Percentiles rank a stretch among this genome's conserved stretches.
Evolutionary conservation across 37 sponge, comb jelly and placozoan species (phyloP).

Genomic region (Bolinopsis microptera): DNA sequence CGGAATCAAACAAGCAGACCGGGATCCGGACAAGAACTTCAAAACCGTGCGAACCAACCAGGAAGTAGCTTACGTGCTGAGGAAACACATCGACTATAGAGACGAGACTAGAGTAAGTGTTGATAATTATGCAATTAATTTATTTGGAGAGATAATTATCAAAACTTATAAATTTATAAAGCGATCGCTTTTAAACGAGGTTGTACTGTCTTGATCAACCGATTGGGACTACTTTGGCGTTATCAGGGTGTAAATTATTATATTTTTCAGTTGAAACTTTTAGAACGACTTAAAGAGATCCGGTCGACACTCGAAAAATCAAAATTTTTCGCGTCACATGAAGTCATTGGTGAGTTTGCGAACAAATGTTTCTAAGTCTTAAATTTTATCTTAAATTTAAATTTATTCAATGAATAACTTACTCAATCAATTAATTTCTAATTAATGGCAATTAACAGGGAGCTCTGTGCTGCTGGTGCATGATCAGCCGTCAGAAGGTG

Average conservation of each 20-base stretch:
- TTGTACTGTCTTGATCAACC: too few relatives aligned
- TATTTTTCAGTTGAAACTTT: slow-evolving; percentile 70
- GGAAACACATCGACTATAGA: slow-evolving; percentile 70
- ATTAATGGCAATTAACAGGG: too few relatives aligned
- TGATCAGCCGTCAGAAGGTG: slow-evolving; percentile 67
- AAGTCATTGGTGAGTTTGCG: slow-evolving; percentile 71
- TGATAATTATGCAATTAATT: neutral
- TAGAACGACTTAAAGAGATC: slow-evolving; percentile 73
- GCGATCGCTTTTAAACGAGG: too few relatives aligned
- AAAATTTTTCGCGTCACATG: slow-evolving; percentile 81
- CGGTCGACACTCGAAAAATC: slow-evolving; percentile 71
- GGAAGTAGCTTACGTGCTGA: slow-evolving; percentile 70
- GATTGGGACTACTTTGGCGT: too few relatives aligned
- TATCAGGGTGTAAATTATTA: too few relatives aligned
- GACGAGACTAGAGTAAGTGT: slow-evolving; percentile 69
- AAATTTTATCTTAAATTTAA: neutral
- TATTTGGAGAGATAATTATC: too few relatives aligned
- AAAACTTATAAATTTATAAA: too few relatives aligned
- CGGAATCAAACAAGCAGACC: slow-evolving; percentile 83
- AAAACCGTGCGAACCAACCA: slow-evolving; percentile 71
- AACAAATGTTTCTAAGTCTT: neutral
- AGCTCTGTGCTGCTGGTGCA: slow-evolving; percentile 94
- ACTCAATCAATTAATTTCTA: too few relatives aligned
- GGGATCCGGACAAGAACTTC: slow-evolving; percentile 78
- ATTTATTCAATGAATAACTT: too few relatives aligned